Percentiles rank a stretch among this genome's conserved stretches.
These are phyloP conservation scores for Deladenus siricidicola DNA, from an alignment of 2,888 invertebrate genomes.

Conservation along the genomic window DNA sequence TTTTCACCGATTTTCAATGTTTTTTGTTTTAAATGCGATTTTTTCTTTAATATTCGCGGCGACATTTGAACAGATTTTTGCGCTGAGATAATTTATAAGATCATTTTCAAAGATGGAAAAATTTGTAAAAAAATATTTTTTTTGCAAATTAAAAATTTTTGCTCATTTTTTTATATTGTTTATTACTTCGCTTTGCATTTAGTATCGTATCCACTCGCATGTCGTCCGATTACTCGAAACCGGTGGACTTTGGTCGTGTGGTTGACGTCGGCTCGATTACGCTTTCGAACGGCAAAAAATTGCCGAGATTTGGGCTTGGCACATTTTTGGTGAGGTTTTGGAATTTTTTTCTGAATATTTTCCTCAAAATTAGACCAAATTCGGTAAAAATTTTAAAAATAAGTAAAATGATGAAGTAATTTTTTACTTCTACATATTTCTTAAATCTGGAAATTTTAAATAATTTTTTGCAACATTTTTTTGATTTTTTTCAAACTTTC, in stretches of 20 bases:
- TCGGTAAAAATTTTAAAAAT: too few species aligned
- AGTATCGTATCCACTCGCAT: not conserved
- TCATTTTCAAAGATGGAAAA: not conserved
- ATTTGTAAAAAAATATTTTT: not conserved
- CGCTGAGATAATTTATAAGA: not conserved
- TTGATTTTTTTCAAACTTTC: too few species aligned
- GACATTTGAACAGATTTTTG: too few species aligned
- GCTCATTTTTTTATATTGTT: not conserved
- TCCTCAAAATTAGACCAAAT: too few species aligned
- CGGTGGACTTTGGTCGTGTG: not conserved
- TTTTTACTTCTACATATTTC: not conserved
- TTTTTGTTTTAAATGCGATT: not conserved
- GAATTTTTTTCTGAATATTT: not conserved
- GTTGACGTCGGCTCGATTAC: conserved; percentile 7
- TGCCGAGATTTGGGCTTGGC: conserved; percentile 44
- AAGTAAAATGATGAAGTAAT: not conserved
- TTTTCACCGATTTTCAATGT: too few species aligned
- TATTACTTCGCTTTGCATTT: not conserved
- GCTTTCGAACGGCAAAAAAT: conserved; percentile 34
- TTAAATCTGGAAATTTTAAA: not conserved
- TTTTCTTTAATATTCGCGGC: too few species aligned
- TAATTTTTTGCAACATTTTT: too few species aligned
- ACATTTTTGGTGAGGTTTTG: conserved; percentile 36
- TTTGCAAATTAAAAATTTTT: too few species aligned
- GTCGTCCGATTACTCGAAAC: not conserved